A percentile compares a stretch with the other conserved stretches of the same genome.
Evolutionary conservation across 2,113 vertebrate species (phyloP).

Genomic region (Etheostoma spectabile): DNA sequence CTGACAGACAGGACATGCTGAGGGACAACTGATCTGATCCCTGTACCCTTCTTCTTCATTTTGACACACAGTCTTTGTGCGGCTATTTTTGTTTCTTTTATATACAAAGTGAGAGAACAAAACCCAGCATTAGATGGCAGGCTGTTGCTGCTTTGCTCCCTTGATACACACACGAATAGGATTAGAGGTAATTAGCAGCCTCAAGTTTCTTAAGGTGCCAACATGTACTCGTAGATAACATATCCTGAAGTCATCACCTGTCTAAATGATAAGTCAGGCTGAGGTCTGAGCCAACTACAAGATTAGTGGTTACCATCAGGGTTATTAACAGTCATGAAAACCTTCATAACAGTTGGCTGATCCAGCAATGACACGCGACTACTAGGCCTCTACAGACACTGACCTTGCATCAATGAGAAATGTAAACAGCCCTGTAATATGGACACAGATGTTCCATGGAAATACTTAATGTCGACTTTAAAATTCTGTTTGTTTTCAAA

Average conservation of each 20-base stretch:
- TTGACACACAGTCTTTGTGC: constrained; percentile 41
- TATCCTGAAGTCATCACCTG: constrained; percentile 69
- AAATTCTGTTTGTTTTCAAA: neutral
- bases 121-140: neutral
- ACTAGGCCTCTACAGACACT: constrained; percentile 6
- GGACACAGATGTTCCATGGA: neutral
- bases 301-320: constrained; percentile 20
- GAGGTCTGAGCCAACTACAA: neutral
- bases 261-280: constrained; percentile 43
- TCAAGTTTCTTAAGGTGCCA: neutral
- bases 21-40: constrained; percentile 23
- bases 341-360: constrained; percentile 65
- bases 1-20: constrained; percentile 19
- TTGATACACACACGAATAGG: neutral
- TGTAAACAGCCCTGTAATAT: constrained; percentile 33
- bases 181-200: constrained; percentile 45
- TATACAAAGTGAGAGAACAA: constrained; percentile 20
- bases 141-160: neutral
- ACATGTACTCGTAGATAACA: constrained; percentile 40
- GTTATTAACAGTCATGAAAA: constrained; percentile 72
- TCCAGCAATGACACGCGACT: constrained; percentile 58
- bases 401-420: constrained; percentile 40
- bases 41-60: constrained; percentile 9
- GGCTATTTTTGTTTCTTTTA: constrained; percentile 44
- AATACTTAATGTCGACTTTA: neutral